Base-by-base conservation (phyloP, 2,113 vertebrate genomes). In the Archocentrus centrarchus region DNA sequence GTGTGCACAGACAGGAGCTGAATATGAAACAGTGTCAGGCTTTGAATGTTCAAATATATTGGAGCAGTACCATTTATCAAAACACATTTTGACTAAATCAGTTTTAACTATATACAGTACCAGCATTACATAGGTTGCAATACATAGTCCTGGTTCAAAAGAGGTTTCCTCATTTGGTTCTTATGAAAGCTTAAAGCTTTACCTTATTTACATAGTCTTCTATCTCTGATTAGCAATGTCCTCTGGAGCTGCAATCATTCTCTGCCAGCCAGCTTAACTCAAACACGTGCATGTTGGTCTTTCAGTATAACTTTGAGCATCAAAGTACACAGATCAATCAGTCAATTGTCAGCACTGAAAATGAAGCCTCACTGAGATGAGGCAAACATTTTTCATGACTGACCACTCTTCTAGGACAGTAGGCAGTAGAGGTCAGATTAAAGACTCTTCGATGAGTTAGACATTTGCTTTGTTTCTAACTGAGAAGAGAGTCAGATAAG, bases 141-240 rank as follows among this genome's bases (percentile, higher is more conserved):
- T 53, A 15, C 47, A 20, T 27, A 77, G 47, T 59, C 10, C 47
- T 55, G 55, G 59, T 44, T 44, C 76, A 30, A 11, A 39, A 66
- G 15, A 32, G 3, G 11, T 81, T 79, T 80, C 22, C 73, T 62
- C 3, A 3, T 85, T 66, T 80, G 78, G 68, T 80, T 79, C n/a
- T 62, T 79, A 62, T 79, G 18, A 80, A 86, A 80, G 81, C 76
- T 89, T 86, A 85, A 86, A 76, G 89, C 85, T 90, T 79, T 86
- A 50, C 44, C 37, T 77, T 86, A 47, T 86, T 88, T 84, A 39
- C 68, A 61, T 59, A 32, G 59, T 58, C 77, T 75, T n/a, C n/a
- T 73, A 53, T 86, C 73, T 80, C 27, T 89, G 90, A 89, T 85
- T 75, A 89, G 59, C 76, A 6, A 81, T 44, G 47, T 82, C 53